A percentile compares a stretch with the other conserved stretches of the same genome.
Evolutionary conservation across 2,113 vertebrate species (phyloP).

Genomic region (Forbesichthys agassizii): DNA sequence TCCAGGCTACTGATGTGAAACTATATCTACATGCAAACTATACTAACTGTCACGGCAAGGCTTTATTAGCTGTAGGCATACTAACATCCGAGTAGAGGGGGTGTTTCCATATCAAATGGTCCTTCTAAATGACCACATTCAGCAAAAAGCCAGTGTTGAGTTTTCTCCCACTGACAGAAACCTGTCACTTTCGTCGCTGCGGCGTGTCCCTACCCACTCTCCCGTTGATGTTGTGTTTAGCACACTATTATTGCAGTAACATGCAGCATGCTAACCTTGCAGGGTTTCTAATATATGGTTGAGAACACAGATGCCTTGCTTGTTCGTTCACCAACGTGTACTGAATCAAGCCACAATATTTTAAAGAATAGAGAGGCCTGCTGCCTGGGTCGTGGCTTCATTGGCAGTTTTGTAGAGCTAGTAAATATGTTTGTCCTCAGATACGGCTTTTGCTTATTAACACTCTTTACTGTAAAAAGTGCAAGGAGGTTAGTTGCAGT

Average conservation of each 20-base stretch:
- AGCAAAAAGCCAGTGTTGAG: constrained; percentile 13
- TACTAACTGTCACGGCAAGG: constrained; percentile 20
- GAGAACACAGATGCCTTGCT: constrained; percentile 78
- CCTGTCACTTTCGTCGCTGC: constrained; percentile 28
- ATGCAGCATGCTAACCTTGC: constrained; percentile 72
- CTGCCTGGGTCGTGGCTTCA: constrained; percentile 69
- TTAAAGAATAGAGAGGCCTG: constrained; percentile 69
- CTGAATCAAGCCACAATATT: constrained; percentile 76
- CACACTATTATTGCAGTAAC: constrained; percentile 63
- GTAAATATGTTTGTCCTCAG: constrained; percentile 60
- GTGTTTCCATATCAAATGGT: constrained; percentile 12
- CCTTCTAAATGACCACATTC: constrained; percentile 4
- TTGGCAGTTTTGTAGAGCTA: constrained; percentile 66
- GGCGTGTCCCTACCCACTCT: constrained; percentile 21
- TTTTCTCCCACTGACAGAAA: constrained; percentile 31
- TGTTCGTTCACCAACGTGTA: constrained; percentile 74
- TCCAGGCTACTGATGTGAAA: constrained; percentile 43
- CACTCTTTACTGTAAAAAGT: constrained; percentile 63
- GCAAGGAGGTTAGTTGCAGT: constrained; percentile 63
- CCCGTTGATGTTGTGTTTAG: constrained; percentile 58
- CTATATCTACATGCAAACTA: constrained; percentile 34
- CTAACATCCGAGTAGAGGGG: constrained; percentile 45
- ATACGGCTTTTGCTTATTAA: constrained; percentile 65
- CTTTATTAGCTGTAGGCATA: constrained; percentile 42
- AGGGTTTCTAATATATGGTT: constrained; percentile 64